Base-by-base conservation (phyloP, 2,797 vertebrate genomes). In the Ptychadena robeensis region DNA sequence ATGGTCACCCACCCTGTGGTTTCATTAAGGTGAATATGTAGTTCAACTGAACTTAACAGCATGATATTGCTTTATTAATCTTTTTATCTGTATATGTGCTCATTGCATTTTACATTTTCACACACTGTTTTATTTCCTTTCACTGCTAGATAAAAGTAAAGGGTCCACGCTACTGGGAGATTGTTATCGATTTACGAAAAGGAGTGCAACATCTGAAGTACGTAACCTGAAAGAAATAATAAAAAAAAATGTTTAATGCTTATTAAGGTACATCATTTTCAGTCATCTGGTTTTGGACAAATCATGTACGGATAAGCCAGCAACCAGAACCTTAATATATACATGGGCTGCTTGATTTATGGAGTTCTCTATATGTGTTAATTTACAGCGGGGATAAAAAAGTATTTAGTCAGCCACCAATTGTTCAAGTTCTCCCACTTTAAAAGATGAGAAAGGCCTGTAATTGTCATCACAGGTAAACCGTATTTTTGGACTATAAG, bases 81-180 rank as follows among this genome's bases (percentile, higher is more conserved):
- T 34, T 1, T 53, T 22, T n/a, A 53, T 53, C 44, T 34, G 15
- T n/a, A 12, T 67, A 3, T 67, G 2, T 35, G 18, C 8, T 11
- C 15, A 22, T 0, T 32, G 65, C 65, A 67, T 67, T 22, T 22
- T 10, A 34, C 31, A 35, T 74, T 11, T 67, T 32, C 7, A 48
- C 8, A 77, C 3, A 18, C 28, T 66, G n/a, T 61, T 4, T 72
- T n/a, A 25, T 57, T n/a, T 74, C 1, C 59, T 7, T 91, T 92
- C 67, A 0, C 90, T 90, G 87, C 48, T 90, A 99, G 97, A 95
- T 99, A 83, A 96, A 95, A 90, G 96, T 99, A 69, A 99, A 98
- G 91, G 97, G 97, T 2, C 98, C 98, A 0, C 93, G 97, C 22
- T 99, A 99, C 90, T 99, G 98, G 98, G 97, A 98, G 84, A 92